Evolutionary conservation across 2,113 vertebrate species (phyloP).

Genomic region (Nesoenas mayeri): DNA sequence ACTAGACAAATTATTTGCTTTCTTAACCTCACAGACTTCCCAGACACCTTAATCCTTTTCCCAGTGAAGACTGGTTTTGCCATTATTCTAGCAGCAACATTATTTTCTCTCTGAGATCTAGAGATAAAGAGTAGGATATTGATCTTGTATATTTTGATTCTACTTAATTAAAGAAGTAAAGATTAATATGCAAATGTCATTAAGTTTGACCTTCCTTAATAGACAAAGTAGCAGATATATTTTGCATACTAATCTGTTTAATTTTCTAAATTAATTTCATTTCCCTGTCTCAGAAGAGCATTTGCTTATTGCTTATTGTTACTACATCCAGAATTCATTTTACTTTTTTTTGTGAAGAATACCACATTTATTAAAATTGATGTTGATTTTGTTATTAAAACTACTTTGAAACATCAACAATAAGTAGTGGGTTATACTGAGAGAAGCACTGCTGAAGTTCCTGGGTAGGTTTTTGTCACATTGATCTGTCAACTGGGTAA

Average conservation of each 20-base stretch:
- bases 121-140: neutral
- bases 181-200: neutral
- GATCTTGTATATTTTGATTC: rapidly evolving
- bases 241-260: neutral
- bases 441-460: neutral
- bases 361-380: neutral
- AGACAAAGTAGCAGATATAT: neutral
- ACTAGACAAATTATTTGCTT: neutral
- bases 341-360: neutral
- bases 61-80: neutral
- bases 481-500: neutral
- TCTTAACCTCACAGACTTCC: neutral
- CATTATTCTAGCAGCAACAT: neutral
- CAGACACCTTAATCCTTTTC: neutral
- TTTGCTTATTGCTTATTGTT: neutral
- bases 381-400: neutral
- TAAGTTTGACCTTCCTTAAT: neutral
- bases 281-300: neutral
- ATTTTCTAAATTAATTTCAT: neutral
- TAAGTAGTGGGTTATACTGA: neutral
- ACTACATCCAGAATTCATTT: neutral
- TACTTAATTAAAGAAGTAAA: neutral
- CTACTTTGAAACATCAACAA: neutral
- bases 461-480: neutral
- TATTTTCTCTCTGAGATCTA: neutral